Conservation (phyloP, 2,888 invertebrate species). For the Pandemis corylana region DNA sequence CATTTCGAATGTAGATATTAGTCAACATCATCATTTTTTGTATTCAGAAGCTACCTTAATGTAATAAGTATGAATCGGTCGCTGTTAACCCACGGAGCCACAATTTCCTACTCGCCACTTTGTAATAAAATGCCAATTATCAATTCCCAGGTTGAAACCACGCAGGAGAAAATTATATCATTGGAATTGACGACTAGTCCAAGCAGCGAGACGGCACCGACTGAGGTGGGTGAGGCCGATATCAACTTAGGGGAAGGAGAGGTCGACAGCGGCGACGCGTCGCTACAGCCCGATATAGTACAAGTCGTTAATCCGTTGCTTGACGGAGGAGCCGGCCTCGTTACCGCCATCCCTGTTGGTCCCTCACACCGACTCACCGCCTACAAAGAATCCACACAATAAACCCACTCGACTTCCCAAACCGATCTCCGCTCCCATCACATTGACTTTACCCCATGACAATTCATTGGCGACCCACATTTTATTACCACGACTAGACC, state of each 20-base stretch:
- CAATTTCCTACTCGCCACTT: not conserved
- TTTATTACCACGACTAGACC: constrained; percentile 47
- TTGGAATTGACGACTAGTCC: constrained; percentile 91
- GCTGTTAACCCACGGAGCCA: constrained; percentile 6
- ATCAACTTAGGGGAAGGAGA: constrained; percentile 75
- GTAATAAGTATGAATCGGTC: not conserved
- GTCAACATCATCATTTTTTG: not conserved
- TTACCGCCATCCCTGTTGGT: constrained; percentile 79
- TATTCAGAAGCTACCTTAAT: not conserved
- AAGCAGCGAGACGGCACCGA: constrained; percentile 84
- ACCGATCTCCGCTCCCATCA: constrained; percentile 55
- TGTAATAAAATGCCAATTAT: not conserved
- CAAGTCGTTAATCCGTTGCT: constrained; percentile 81
- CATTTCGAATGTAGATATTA: not conserved
- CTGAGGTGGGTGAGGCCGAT: constrained; percentile 66
- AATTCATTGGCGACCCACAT: constrained; percentile 1
- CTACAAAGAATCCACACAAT: constrained; percentile 66
- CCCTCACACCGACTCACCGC: constrained; percentile 73
- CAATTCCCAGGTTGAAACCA: constrained; percentile 91
- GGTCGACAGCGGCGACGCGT: constrained; percentile 75
- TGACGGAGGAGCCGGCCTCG: constrained; percentile 77
- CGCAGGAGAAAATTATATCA: constrained; percentile 96
- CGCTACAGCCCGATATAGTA: constrained; percentile 83
- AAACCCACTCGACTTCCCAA: constrained; percentile 52
- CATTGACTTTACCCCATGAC: constrained; percentile 47